Conservation (phyloP, 2,113 vertebrate species). For the Microtus pennsylvanicus region DNA sequence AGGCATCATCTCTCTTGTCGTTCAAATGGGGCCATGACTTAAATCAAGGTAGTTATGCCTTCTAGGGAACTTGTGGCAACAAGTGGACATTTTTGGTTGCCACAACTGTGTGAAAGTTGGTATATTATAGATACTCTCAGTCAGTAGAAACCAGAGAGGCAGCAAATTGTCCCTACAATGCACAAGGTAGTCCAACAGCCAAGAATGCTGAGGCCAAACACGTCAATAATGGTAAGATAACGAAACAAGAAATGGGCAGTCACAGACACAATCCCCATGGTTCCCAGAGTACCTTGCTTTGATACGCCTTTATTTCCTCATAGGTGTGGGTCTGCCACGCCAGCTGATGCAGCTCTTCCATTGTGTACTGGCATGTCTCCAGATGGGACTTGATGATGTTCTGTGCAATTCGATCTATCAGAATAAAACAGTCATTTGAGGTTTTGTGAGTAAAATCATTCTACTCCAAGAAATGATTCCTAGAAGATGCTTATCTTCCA, state of each 20-base stretch:
- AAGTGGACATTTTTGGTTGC: neutral
- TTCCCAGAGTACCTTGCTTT: conserved; percentile 94
- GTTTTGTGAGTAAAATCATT: conserved; percentile 32
- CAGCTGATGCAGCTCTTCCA: conserved; percentile 97
- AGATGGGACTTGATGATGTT: conserved; percentile 99
- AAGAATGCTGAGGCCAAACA: neutral
- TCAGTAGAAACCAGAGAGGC: neutral
- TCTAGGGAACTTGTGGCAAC: neutral
- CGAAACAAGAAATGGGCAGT: neutral
- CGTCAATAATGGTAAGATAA: neutral
- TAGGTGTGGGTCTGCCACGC: conserved; percentile 99
- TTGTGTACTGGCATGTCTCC: conserved; percentile 99
- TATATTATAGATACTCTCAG: neutral
- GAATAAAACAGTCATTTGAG: conserved; percentile 40
- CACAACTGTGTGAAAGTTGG: neutral
- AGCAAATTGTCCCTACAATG: neutral
- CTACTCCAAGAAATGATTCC: neutral
- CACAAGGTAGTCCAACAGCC: no score
- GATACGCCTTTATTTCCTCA: conserved; percentile 98
- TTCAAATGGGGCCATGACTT: neutral
- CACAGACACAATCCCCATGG: neutral
- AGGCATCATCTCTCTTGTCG: neutral
- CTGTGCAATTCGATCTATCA: conserved; percentile 97
- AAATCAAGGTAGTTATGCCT: neutral
- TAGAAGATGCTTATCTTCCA: neutral